Evolutionary conservation across 2,113 vertebrate species (phyloP), one percentile per base, ranked within the genome.

Genomic region (Ictidomys tridecemlineatus): DNA sequence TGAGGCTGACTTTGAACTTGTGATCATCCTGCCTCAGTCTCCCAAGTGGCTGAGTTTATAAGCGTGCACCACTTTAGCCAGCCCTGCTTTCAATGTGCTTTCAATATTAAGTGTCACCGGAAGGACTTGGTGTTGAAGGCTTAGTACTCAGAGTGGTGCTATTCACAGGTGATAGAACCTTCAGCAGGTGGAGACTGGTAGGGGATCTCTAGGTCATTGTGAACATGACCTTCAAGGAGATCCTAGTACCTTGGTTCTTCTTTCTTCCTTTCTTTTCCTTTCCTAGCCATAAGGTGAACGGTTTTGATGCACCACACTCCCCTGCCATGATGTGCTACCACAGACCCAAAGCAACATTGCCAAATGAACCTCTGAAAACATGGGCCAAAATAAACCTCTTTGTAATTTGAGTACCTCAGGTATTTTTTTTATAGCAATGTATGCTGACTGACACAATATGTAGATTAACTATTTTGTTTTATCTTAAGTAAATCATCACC

Each of bases 381-480:
- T n/a, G 67, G 30, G 32, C 12, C 65, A 67, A 32, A 32, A 67
- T 69, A 69, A 69, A 18, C 67, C 16, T 69, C 7, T 69, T 69
- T 34, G 8, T 69, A 85, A 67, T 28, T 51, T 24, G 5, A n/a
- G n/a, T 37, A 9, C 45, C 5, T 24, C 32, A n/a, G 20, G 20
- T 69, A 34, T 39, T 56, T 42, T 42, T 42, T 42, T n/a, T 61
- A 69, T 69, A 26, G 4, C 70, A 6, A 61, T 76, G 17, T 73
- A 11, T 73, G 56, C 8, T n/a, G 10, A 63, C 42, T n/a, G 12
- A 63, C 42, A 45, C 2, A 63, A 85, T 79, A 18, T 3, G 89
- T 26, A 94, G 34, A 58, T 67, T 77, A 72, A 58, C 39, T 34
- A 77, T 85, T 94, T 74, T 69, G 85, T 63, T 77, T 93, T 92